Percentiles rank a stretch among this genome's conserved stretches.
Evolutionary conservation across 2,797 vertebrate species (phyloP).

Genomic region (Lepidocolaptes lacrymiger): DNA sequence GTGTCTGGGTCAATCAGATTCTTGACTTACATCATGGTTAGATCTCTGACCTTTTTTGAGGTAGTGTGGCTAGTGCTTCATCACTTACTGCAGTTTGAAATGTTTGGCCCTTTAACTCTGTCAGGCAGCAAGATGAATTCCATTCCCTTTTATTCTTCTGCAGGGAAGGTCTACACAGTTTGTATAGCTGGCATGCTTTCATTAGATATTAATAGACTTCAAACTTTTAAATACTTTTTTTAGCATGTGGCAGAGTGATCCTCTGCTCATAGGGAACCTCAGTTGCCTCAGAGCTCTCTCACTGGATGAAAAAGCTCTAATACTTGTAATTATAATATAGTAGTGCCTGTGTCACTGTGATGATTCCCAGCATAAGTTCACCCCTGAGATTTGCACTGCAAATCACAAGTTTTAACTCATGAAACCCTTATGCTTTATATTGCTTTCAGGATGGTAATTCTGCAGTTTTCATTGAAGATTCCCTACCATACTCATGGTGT

Average conservation of each 20-base stretch:
- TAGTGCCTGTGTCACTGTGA: neutral
- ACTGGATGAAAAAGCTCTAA: neutral
- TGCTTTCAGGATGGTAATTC: neutral
- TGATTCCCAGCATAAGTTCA: neutral
- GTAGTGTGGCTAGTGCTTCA: neutral
- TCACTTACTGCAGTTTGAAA: neutral
- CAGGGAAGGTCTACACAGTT: neutral
- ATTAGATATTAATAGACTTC: neutral
- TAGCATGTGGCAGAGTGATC: neutral
- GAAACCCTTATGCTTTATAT: neutral
- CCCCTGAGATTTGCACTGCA: neutral
- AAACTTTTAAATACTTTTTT: neutral
- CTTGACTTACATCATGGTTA: neutral
- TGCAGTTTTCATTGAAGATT: neutral
- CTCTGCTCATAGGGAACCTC: neutral
- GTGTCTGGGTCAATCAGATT: neutral
- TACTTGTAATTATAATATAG: neutral
- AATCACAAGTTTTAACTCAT: neutral
- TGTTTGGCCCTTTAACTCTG: neutral
- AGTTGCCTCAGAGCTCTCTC: neutral
- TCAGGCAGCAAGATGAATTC: neutral
- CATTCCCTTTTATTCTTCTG: neutral
- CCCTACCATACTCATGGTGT: fast-evolving
- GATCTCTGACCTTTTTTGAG: neutral
- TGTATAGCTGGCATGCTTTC: neutral